These are phyloP conservation scores for Tricholaema leucomelas DNA, from an alignment of 2,113 vertebrate genomes.

Conservation along the genomic window DNA sequence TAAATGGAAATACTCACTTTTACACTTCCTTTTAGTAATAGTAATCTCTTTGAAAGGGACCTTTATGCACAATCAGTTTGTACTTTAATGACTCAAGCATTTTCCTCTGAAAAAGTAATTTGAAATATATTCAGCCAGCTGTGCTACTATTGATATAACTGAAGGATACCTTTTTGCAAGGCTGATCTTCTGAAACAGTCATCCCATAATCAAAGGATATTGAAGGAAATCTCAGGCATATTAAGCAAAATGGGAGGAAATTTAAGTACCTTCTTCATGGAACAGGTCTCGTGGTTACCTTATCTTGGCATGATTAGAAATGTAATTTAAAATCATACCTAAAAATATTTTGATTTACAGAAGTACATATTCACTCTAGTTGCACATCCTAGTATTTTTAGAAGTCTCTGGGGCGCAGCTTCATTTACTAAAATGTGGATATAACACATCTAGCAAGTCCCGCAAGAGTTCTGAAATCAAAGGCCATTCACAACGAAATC, in stretches of 20 bases:
- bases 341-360: not conserved
- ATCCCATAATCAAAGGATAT: not conserved
- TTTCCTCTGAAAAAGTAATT: slow-evolving; percentile 15
- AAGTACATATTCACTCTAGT: not conserved
- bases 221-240: not conserved
- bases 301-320: not conserved
- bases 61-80: not conserved
- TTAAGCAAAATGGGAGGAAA: not conserved
- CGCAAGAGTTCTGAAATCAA: not conserved
- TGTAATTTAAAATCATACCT: not conserved
- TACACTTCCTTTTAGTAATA: not conserved
- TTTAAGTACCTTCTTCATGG: not conserved
- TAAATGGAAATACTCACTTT: not conserved
- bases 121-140: slow-evolving; percentile 26
- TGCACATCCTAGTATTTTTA: not conserved
- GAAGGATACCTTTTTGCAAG: slow-evolving; percentile 10
- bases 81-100: slow-evolving; percentile 6
- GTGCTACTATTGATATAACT: not conserved
- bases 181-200: slow-evolving; percentile 7
- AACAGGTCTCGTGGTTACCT: not conserved
- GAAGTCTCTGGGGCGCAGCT: not conserved
- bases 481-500: not conserved
- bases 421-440: not conserved
- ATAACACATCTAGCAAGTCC: not conserved
- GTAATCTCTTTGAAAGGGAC: not conserved